phyloP scores from a whole-genome alignment of 1,140 invertebrate genomes.

The Brachystomella parvula region DNA sequence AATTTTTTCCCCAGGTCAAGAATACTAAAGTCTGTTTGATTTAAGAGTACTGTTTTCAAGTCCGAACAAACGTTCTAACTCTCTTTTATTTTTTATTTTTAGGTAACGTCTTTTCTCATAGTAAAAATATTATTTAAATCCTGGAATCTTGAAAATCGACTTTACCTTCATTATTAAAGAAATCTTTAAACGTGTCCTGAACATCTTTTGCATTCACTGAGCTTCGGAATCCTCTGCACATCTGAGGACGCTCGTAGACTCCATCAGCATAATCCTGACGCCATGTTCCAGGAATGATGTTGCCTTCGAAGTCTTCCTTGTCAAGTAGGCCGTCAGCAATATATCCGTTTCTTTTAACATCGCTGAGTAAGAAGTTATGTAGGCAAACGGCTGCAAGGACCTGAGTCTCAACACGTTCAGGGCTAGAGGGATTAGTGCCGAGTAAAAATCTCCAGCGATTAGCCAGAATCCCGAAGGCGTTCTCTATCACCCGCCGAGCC shows the following conservation, averaged over 20 bases:
- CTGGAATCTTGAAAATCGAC: neutral
- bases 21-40: too few species aligned
- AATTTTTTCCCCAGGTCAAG: too few species aligned
- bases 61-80: neutral
- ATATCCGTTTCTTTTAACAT: neutral
- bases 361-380: conserved; percentile 10
- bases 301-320: neutral
- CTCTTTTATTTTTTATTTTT: neutral
- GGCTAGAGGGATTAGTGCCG: conserved; percentile 9
- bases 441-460: conserved; percentile 40
- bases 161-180: conserved; percentile 2
- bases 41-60: too few species aligned
- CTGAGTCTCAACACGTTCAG: neutral
- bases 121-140: neutral
- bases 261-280: neutral
- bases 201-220: conserved; percentile 2
- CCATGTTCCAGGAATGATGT: conserved; percentile 8
- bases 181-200: neutral
- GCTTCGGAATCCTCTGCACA: neutral
- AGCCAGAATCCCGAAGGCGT: conserved; percentile 48
- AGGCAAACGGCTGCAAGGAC: neutral
- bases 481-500: conserved; percentile 46
- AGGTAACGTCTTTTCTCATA: neutral
- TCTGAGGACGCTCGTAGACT: neutral
- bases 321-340: conserved; percentile 12